Base-by-base conservation (phyloP, 2,888 invertebrate species). In the Chorisops tibialis region DNA sequence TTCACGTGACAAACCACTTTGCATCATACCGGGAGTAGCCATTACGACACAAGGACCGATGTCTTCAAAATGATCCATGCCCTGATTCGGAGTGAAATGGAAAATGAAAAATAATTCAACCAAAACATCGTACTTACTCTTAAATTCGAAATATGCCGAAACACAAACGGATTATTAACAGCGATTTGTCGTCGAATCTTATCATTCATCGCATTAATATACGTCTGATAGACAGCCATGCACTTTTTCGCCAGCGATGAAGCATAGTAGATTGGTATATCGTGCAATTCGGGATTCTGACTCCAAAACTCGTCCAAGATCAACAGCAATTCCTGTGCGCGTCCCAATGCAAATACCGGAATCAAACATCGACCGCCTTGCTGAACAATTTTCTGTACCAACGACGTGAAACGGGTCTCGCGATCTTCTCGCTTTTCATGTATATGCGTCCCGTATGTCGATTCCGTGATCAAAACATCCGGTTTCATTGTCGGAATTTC, bases 21-120 rank as follows among this genome's bases (percentile, higher is more conserved):
- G 99, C 93, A 99, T 93, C 98, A 99, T 99, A 74, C 99, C 99
- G 0, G 99, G 99, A 0, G 95, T 94, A 1, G 99, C 99, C 91
- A 99, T 93, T 22, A 99, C 91, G n/a, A 99, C 98, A 73, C 98
- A 99, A 0, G 99, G 99, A 0, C 99, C 99, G 61, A 97, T 93
- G 79, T 99, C 99, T 71, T 99, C 98, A 80, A 99, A 99, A 79
- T 99, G 97, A 75, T 99, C 99, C 72, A 99, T 97, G 45, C 97
- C 94, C 88, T 93, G 24, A 11, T 43, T 51, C 12, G 47, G 30
- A 30, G 9, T 30, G 9, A 30, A 30, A 30, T 30, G 12, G 50
- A 11, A 43, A 14, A 24, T 16, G 4, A 4, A 22, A 5, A 6
- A 50, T 21, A 19, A 39, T 4, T 30, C 5, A 30, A 30, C 30